Evolutionary conservation across 2,888 invertebrate species (phyloP), one percentile per base, ranked within the genome.

Genomic region (Cantharis lateralis): DNA sequence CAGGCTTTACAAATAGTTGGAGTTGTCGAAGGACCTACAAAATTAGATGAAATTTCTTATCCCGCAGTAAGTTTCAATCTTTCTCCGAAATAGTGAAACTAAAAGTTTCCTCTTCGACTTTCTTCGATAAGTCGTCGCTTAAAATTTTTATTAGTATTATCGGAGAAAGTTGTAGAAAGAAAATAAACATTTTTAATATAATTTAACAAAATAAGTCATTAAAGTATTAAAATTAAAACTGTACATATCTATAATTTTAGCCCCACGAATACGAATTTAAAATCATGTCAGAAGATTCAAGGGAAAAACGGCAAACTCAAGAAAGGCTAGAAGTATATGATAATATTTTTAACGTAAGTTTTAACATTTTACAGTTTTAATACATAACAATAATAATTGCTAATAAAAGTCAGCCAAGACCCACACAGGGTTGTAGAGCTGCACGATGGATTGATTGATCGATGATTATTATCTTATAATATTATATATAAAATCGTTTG

Each of bases 271-370:
- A 84, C 74, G 83, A 84, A 79, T 85, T 83, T 77, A 83, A 84
- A 79, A 72, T 86, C 62, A 80, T 83, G 10, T 81, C 85, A 11
- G 84, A 82, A 18, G 82, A 83, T 71, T 75, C 81, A 10, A 82
- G 87, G 79, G 84, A 82, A 71, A 87, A 86, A 82, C 82, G 87
- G 74, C 84, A 85, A 75, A 82, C 85, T 2, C 84, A 85, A 68
- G 86, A 86, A 24, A 80, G 87, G 78, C 85, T 86, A 3, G 83
- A 85, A 72, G 80, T 88, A 16, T 84, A 87, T 48, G 87, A 88
- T 77, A 87, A 84, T 61, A 81, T 88, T 11, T 88, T 88, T 78
- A 88, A 87, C 79, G 88, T 88, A 83, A 87, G 88, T 86, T 80
- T 28, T 48, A 20, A 64, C 13, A 20, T 71, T 69, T 61, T 18